phyloP scores from a whole-genome alignment of 2,113 vertebrate genomes.

The Gallinago jamesoni region DNA sequence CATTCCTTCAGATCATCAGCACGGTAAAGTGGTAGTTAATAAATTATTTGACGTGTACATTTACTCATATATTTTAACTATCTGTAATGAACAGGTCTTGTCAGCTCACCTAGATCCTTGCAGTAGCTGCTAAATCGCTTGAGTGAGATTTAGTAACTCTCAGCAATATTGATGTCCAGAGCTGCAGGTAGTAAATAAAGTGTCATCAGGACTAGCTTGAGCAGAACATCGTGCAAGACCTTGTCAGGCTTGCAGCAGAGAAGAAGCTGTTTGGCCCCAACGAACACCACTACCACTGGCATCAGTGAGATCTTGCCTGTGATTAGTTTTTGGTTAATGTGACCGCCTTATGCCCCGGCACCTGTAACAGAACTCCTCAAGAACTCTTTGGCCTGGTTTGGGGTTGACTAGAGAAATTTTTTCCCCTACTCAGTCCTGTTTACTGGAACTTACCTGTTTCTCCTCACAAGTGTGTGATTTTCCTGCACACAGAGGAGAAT shows the following conservation, averaged over 20 bases:
- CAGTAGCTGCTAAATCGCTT: neutral
- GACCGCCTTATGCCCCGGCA: too few relatives aligned
- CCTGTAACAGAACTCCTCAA: neutral
- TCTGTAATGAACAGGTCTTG: conserved; percentile 30
- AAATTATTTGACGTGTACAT: conserved; percentile 44
- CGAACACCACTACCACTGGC: neutral
- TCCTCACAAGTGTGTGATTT: fast-evolving
- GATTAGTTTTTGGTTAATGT: neutral
- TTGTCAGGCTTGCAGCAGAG: neutral
- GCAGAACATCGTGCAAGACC: neutral
- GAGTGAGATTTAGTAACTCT: conserved; percentile 57
- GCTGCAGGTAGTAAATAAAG: conserved; percentile 23
- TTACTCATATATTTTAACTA: conserved; percentile 47
- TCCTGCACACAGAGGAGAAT: neutral
- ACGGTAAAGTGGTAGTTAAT: conserved; percentile 43
- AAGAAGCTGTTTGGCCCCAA: neutral
- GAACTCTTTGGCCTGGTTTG: fast-evolving
- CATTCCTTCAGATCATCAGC: conserved; percentile 41
- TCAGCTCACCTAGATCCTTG: conserved; percentile 18
- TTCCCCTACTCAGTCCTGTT: fast-evolving
- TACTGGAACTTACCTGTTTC: neutral
- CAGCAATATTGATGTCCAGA: conserved; percentile 21
- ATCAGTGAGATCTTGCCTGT: neutral
- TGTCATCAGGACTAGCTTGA: neutral
- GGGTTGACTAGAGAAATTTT: neutral